phyloP scores from a whole-genome alignment of 2,797 vertebrate genomes.

The Naso thynnoides region DNA sequence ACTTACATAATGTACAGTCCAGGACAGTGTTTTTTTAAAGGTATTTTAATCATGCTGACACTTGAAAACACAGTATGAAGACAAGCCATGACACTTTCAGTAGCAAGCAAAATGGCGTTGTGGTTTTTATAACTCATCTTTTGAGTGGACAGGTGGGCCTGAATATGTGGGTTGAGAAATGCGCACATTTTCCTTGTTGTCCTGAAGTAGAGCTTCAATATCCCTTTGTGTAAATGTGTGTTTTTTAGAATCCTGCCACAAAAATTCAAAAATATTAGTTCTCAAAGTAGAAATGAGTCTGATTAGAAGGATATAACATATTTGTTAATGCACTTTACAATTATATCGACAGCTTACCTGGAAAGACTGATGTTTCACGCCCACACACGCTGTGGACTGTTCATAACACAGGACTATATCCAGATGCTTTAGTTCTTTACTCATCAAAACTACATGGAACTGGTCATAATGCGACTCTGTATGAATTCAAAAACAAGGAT shows the following conservation, averaged over 20 bases:
- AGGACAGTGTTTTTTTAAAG: slow-evolving; percentile 3
- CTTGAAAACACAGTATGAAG: neutral
- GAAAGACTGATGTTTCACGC: slow-evolving; percentile 70
- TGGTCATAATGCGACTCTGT: slow-evolving; percentile 64
- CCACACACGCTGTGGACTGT: slow-evolving; percentile 70
- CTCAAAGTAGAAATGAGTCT: neutral
- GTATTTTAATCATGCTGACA: slow-evolving; percentile 31
- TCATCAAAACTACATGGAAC: slow-evolving; percentile 59
- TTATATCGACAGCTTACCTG: slow-evolving; percentile 24
- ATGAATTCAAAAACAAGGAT: too few relatives aligned
- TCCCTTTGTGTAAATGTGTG: slow-evolving; percentile 53
- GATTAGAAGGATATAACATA: neutral
- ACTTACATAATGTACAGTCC: neutral
- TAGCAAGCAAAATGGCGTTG: neutral
- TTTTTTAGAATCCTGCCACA: slow-evolving; percentile 58
- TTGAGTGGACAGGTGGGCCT: slow-evolving; percentile 23
- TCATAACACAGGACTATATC: slow-evolving; percentile 75
- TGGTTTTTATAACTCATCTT: slow-evolving; percentile 69
- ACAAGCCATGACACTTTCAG: neutral
- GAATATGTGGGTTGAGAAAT: slow-evolving; percentile 52
- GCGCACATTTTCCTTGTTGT: slow-evolving; percentile 69
- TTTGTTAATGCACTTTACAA: neutral
- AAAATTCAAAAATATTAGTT: slow-evolving; percentile 17
- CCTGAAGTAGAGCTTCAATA: slow-evolving; percentile 61
- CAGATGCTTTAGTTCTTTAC: slow-evolving; percentile 58